These are phyloP conservation scores for Mus spicilegus DNA, from an alignment of 2,113 vertebrate genomes.

Conservation along the genomic window DNA sequence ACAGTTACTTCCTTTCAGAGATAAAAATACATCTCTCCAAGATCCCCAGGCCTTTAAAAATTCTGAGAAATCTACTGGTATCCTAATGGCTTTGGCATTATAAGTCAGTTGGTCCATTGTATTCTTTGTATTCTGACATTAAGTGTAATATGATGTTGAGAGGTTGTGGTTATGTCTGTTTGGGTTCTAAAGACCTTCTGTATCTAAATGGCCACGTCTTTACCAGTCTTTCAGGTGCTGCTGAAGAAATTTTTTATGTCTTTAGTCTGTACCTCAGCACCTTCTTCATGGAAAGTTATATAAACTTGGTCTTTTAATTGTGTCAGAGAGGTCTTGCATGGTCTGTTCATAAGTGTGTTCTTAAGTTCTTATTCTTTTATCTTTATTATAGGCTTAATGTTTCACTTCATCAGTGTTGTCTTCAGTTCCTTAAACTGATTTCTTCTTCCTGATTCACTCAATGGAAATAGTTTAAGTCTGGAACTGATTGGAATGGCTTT, in stretches of 20 bases:
- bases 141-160: not conserved
- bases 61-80: not conserved
- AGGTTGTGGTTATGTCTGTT: not conserved
- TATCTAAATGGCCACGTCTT: not conserved
- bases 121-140: not conserved
- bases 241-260: not conserved
- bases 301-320: not conserved
- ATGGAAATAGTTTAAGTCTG: not conserved
- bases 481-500: not conserved
- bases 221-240: not conserved
- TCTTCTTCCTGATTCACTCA: not conserved
- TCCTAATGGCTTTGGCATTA: not conserved
- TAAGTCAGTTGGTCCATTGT: not conserved
- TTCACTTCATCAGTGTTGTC: not conserved
- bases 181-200: not conserved
- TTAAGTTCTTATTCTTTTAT: not conserved
- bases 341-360: not conserved
- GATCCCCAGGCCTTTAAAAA: not conserved
- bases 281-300: not conserved
- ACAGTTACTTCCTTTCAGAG: not conserved
- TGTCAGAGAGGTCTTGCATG: not conserved
- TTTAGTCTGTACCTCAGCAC: not conserved
- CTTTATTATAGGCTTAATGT: not conserved
- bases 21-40: not conserved
- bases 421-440: not conserved